These are phyloP conservation scores for Ceratotherium simum DNA, from an alignment of 2,113 vertebrate species.

Conservation along the genomic window DNA sequence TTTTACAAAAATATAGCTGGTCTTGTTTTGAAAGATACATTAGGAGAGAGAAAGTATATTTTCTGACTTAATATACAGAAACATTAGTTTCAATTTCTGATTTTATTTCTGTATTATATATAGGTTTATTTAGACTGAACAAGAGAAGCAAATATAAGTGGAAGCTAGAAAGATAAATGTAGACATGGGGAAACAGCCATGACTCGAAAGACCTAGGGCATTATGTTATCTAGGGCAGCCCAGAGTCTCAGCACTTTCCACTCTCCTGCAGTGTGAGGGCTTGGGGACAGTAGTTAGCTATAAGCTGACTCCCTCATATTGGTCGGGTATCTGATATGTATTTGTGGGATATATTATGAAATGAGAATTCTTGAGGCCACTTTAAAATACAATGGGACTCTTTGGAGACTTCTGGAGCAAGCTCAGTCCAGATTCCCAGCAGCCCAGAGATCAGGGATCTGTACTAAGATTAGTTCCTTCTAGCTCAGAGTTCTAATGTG, in stretches of 20 bases:
- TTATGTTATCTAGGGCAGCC: background rate
- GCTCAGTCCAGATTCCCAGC: background rate
- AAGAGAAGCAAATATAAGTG: constrained; percentile 30
- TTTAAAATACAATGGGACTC: background rate
- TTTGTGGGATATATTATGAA: constrained; percentile 18
- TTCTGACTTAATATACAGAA: constrained; percentile 50
- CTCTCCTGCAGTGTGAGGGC: background rate
- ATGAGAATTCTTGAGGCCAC: background rate
- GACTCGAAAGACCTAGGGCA: background rate
- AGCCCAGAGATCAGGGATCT: background rate
- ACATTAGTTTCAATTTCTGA: background rate
- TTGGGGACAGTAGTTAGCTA: background rate
- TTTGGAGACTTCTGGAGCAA: background rate
- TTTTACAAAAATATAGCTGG: constrained; percentile 67
- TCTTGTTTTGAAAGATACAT: constrained; percentile 70
- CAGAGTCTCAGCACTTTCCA: background rate
- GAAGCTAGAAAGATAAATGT: background rate
- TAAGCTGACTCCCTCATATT: background rate
- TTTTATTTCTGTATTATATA: constrained; percentile 31
- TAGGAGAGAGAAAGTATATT: constrained; percentile 46
- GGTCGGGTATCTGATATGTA: background rate
- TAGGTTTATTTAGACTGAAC: constrained; percentile 50
- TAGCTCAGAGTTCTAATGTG: background rate
- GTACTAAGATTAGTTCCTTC: background rate
- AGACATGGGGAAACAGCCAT: background rate